Base-by-base conservation (phyloP, 2,797 vertebrate species). In the Enteromius anoplus region DNA sequence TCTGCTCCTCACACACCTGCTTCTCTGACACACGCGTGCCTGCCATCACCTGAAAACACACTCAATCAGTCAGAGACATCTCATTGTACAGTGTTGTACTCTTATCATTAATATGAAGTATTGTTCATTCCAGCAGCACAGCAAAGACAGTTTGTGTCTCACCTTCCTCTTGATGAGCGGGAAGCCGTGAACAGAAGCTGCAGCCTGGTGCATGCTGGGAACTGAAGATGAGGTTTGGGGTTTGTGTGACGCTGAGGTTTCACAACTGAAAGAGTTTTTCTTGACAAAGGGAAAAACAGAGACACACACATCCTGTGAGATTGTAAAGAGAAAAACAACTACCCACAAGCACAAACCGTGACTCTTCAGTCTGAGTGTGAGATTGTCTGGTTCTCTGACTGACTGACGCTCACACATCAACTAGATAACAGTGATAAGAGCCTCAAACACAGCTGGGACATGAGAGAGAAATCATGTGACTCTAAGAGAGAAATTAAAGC, bases 101-200 rank as follows among this genome's bases (percentile, higher is more conserved):
- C n/a, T 5, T 32, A 12, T 37, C 29, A 4, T 69, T 12, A 34
- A 26, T 53, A 42, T 68, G 5, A 42, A 69, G 37, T 5, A 17
- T 42, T 0, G 12, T 70, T 71, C 3, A 29, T 17, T 32, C 5
- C 47, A 53, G 26, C 71, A 73, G 71, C 5, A 55, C 29, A 55
- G 14, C 29, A 34, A 15, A 34, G 17, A 47, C 26, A 23, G 72
- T 75, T 58, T 75, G 11, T 40, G 21, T 58, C 32, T 77, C 88
- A 98, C 97, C 97, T 97, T 98, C 89, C 97, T 96, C 89, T 96
- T 98, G 90, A 98, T 96, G 82, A 97, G 95, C 0, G 97, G 97
- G 86, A 97, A 98, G 62, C 97, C 97, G 0, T 97, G 94, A 81
- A 95, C 96, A 0, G 96, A 96, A 3, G 96, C 96, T 1, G 95